Percentiles rank a stretch among this genome's conserved stretches.
phyloP scores from a whole-genome alignment of 1,140 invertebrate species.

The Dendrolimus punctatus region DNA sequence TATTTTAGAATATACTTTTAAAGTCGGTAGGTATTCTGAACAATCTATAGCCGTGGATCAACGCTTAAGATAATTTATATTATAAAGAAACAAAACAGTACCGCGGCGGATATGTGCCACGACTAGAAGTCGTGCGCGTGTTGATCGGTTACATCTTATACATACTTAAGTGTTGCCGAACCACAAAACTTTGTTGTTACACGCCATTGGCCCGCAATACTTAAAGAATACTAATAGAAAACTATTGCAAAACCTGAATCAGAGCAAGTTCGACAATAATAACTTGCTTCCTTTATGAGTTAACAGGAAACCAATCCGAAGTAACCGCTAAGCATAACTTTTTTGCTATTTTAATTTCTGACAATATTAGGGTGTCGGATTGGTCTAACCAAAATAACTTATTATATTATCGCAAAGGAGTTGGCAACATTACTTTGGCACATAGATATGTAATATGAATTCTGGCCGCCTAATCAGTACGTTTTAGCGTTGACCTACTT shows the following conservation, averaged over 20 bases:
- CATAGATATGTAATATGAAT: slow-evolving; percentile 9
- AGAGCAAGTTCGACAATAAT: slow-evolving; percentile 56
- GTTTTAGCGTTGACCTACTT: slow-evolving; percentile 43
- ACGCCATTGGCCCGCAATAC: slow-evolving; percentile 57
- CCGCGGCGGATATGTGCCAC: slow-evolving; percentile 51
- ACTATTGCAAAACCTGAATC: slow-evolving; percentile 54
- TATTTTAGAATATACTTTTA: too few species aligned
- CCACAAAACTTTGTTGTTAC: slow-evolving; percentile 35
- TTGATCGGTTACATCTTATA: slow-evolving; percentile 47
- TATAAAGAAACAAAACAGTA: too few species aligned
- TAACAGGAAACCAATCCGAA: slow-evolving; percentile 35
- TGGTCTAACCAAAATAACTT: slow-evolving; percentile 13
- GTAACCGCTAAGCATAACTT: slow-evolving; percentile 16
- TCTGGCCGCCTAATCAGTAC: slow-evolving; percentile 12
- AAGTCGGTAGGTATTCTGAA: too few species aligned
- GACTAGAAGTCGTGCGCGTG: slow-evolving; percentile 45
- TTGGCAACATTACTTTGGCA: slow-evolving; percentile 4
- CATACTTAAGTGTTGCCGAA: slow-evolving; percentile 54
- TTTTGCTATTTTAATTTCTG: slow-evolving; percentile 16
- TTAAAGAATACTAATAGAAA: slow-evolving; percentile 57
- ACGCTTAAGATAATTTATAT: too few species aligned
- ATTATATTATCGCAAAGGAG: slow-evolving; percentile 12
- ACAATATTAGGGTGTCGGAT: slow-evolving; percentile 18
- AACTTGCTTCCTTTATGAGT: slow-evolving; percentile 50
- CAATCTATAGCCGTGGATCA: too few species aligned